phyloP scores from a whole-genome alignment of 1,140 invertebrate species.

The Drosophila biarmipes region DNA sequence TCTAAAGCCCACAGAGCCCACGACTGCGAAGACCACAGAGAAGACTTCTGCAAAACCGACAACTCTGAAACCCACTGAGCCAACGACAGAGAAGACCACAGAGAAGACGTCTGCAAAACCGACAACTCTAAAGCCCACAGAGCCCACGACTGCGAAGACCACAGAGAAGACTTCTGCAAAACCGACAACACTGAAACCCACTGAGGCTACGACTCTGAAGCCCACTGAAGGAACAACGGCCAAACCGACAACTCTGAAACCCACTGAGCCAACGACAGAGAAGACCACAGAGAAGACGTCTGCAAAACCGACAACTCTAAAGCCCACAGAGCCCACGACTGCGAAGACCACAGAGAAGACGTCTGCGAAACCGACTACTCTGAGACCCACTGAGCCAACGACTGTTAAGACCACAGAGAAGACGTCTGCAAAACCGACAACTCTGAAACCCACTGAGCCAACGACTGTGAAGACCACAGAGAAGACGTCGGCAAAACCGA shows the following conservation, averaged over 20 bases:
- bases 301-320: neutral
- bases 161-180: neutral
- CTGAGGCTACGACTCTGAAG: too few species aligned
- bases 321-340: neutral
- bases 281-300: constrained; percentile 4
- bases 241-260: neutral
- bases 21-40: neutral
- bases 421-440: too few species aligned
- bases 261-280: neutral
- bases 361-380: neutral
- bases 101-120: too few species aligned
- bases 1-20: neutral
- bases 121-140: constrained; percentile 1
- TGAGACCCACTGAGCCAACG: neutral
- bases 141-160: neutral
- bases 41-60: neutral
- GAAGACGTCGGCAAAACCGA: neutral
- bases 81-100: too few species aligned
- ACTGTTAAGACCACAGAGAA: too few species aligned
- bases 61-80: neutral
- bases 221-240: too few species aligned
- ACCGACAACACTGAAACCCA: constrained; percentile 2
- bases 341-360: neutral
- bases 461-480: neutral
- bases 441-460: neutral